Percentiles rank a stretch among this genome's conserved stretches.
phyloP scores from a whole-genome alignment of 2,113 vertebrate species.

The Morone saxatilis region DNA sequence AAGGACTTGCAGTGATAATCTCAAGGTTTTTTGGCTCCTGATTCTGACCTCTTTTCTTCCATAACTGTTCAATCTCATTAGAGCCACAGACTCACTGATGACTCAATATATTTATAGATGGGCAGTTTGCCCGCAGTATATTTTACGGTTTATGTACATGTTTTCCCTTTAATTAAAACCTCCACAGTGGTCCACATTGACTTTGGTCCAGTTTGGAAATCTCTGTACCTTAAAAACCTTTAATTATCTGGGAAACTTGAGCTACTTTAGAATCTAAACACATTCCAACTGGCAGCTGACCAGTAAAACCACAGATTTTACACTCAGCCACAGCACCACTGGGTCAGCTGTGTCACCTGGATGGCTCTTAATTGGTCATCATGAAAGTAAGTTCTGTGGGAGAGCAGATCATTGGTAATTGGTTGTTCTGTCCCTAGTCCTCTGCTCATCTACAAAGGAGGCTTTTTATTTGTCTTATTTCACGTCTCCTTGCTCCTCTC shows the following conservation, averaged over 20 bases:
- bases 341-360: background rate
- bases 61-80: constrained; percentile 22
- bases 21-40: background rate
- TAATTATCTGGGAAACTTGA: background rate
- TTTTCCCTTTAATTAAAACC: constrained; percentile 1
- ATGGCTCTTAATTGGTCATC: background rate
- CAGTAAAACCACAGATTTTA: background rate
- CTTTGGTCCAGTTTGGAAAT: background rate
- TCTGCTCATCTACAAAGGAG: no score
- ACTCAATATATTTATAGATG: background rate
- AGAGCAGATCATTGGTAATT: background rate
- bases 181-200: background rate
- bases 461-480: background rate
- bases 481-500: background rate
- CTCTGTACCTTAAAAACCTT: background rate
- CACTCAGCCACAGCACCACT: background rate
- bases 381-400: background rate
- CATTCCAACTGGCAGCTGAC: background rate
- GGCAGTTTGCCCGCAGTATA: background rate
- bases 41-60: background rate
- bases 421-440: background rate
- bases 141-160: background rate
- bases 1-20: background rate
- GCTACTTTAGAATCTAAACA: background rate
- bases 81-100: background rate